Evolutionary conservation across 2,888 invertebrate genomes (phyloP).

Genomic region (Agrochola lota): DNA sequence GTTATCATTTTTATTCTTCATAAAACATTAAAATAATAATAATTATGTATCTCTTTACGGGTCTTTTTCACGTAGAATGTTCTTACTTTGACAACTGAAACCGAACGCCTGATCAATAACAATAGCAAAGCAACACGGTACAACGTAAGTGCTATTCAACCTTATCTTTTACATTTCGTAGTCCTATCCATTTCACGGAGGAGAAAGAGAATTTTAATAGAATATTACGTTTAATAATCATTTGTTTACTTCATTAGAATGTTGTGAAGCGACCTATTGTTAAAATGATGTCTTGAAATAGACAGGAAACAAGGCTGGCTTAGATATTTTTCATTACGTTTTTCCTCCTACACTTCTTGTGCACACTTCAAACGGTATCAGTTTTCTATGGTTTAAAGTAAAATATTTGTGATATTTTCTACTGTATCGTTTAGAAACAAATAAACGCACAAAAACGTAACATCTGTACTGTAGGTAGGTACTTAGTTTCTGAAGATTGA

Average conservation of each 20-base stretch:
- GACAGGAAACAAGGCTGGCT: neutral
- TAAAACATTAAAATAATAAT: neutral
- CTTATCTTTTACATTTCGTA: slow-evolving; percentile 2
- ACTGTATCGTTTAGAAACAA: neutral
- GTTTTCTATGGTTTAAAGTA: neutral
- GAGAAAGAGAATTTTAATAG: neutral
- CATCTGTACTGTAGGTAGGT: neutral
- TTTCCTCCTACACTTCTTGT: neutral
- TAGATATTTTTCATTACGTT: slow-evolving; percentile 9
- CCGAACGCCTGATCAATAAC: slow-evolving; percentile 52
- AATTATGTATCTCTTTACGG: too few relatives aligned
- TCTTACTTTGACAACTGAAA: neutral
- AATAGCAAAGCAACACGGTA: slow-evolving; percentile 55
- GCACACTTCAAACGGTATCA: neutral
- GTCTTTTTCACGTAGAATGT: neutral
- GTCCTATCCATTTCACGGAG: neutral
- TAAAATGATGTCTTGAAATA: slow-evolving; percentile 14
- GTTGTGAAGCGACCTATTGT: neutral
- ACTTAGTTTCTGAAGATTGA: neutral
- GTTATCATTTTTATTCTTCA: too few relatives aligned
- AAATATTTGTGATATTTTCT: neutral
- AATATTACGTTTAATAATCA: neutral
- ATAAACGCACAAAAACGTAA: neutral
- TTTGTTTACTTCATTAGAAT: slow-evolving; percentile 24
- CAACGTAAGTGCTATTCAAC: slow-evolving; percentile 29